phyloP scores from a whole-genome alignment of 2,797 vertebrate species.

The Mormyrus hasselquistii region DNA sequence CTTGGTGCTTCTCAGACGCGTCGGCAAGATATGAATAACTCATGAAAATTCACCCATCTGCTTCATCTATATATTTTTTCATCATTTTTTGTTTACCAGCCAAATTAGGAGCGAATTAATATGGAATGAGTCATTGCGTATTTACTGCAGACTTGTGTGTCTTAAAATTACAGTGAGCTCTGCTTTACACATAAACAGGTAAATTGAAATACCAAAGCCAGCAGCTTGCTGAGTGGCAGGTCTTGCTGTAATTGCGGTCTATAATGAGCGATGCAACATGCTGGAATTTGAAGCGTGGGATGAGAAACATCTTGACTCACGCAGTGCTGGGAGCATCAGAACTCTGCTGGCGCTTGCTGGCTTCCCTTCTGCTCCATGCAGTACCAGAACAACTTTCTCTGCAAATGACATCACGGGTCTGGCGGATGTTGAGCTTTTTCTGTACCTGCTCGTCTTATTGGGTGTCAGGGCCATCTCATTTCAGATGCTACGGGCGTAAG shows the following conservation, averaged over 20 bases:
- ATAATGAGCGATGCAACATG: neutral
- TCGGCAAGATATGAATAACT: neutral
- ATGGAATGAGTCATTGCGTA: neutral
- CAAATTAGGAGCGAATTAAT: neutral
- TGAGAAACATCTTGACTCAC: neutral
- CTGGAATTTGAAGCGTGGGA: neutral
- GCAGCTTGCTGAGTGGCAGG: neutral
- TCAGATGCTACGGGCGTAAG: neutral
- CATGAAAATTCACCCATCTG: neutral
- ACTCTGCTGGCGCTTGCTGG: neutral
- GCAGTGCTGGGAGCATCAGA: neutral
- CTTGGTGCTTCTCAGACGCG: neutral
- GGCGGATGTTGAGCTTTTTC: neutral
- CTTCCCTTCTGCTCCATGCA: neutral
- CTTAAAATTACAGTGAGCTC: neutral
- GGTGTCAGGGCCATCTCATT: neutral
- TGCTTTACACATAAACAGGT: neutral
- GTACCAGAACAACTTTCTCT: neutral
- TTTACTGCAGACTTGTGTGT: neutral
- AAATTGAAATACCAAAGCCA: neutral
- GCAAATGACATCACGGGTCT: neutral
- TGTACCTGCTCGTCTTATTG: neutral
- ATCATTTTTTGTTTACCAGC: neutral
- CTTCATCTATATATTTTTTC: neutral
- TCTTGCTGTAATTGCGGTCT: neutral